These are phyloP conservation scores for Leucophenga varia DNA, from an alignment of 1,140 invertebrate genomes.

Conservation along the genomic window DNA sequence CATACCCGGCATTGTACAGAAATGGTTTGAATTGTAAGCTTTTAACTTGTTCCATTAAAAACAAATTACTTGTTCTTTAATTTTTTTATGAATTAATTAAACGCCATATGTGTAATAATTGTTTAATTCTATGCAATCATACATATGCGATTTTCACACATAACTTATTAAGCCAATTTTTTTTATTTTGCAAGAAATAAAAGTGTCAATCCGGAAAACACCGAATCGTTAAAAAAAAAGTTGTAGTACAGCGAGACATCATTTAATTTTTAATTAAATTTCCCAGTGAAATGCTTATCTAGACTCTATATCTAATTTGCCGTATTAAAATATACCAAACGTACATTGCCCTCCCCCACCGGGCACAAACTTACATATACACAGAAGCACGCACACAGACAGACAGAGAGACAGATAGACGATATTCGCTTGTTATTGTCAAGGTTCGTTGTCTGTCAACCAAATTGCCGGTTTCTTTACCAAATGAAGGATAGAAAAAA, in stretches of 20 bases:
- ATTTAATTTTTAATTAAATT: not conserved
- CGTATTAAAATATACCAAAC: conserved; percentile 1
- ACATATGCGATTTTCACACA: conserved; percentile 2
- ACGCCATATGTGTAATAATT: too few relatives aligned
- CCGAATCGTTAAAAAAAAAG: too few relatives aligned
- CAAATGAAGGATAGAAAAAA: not conserved
- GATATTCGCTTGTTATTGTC: conserved; percentile 3
- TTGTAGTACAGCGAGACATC: too few relatives aligned
- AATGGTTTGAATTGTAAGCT: too few relatives aligned
- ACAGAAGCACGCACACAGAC: not conserved
- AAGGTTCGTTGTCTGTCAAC: not conserved
- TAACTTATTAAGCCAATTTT: not conserved
- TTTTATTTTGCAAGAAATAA: not conserved
- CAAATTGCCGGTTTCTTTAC: not conserved
- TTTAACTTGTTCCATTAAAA: too few relatives aligned
- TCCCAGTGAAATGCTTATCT: too few relatives aligned
- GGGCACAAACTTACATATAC: not conserved
- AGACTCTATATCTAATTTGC: too few relatives aligned
- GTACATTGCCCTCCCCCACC: not conserved
- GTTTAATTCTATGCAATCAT: too few relatives aligned
- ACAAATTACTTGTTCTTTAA: too few relatives aligned
- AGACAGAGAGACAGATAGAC: not conserved
- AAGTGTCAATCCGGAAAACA: not conserved
- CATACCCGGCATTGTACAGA: too few relatives aligned
- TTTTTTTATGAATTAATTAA: too few relatives aligned